These are phyloP conservation scores for Halocaridina rubra DNA, from an alignment of 2,888 invertebrate genomes.

Conservation along the genomic window DNA sequence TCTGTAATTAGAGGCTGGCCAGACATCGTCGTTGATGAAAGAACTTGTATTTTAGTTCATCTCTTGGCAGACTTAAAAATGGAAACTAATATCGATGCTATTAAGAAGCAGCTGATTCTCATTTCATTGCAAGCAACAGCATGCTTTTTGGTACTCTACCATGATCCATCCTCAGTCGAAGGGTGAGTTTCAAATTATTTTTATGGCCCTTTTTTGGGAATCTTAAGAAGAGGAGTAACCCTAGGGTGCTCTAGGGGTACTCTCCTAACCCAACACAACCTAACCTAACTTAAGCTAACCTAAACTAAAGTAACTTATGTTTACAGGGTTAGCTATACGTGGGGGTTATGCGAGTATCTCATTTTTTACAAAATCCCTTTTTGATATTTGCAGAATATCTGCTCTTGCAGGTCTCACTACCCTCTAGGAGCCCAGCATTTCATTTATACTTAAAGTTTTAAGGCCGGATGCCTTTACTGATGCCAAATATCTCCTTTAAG, in stretches of 20 bases:
- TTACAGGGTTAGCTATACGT: too few species aligned
- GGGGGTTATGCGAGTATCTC: not conserved
- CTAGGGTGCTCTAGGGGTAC: too few species aligned
- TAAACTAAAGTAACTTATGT: too few species aligned
- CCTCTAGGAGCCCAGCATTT: not conserved
- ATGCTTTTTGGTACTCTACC: conserved; percentile 38
- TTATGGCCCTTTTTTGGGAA: too few species aligned
- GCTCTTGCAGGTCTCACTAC: not conserved
- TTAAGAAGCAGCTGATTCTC: conserved; percentile 39
- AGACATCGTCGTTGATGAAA: conserved; percentile 50
- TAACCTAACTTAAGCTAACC: too few species aligned
- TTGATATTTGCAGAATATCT: not conserved
- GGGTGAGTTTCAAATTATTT: conserved; percentile 12
- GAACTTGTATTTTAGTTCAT: conserved; percentile 34
- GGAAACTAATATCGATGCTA: conserved; percentile 7
- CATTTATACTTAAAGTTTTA: too few species aligned
- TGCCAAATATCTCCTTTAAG: too few species aligned
- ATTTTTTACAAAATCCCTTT: not conserved
- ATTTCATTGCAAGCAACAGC: conserved; percentile 37
- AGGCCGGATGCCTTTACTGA: too few species aligned
- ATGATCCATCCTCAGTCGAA: not conserved
- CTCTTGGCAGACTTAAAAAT: conserved; percentile 33
- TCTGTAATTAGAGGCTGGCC: conserved; percentile 25
- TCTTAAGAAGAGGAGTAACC: too few species aligned
- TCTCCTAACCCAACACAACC: too few species aligned